Percentiles rank a stretch among this genome's conserved stretches.
Evolutionary conservation across 2,888 invertebrate genomes (phyloP).

Genomic region (Branchipolynoe longqiensis): DNA sequence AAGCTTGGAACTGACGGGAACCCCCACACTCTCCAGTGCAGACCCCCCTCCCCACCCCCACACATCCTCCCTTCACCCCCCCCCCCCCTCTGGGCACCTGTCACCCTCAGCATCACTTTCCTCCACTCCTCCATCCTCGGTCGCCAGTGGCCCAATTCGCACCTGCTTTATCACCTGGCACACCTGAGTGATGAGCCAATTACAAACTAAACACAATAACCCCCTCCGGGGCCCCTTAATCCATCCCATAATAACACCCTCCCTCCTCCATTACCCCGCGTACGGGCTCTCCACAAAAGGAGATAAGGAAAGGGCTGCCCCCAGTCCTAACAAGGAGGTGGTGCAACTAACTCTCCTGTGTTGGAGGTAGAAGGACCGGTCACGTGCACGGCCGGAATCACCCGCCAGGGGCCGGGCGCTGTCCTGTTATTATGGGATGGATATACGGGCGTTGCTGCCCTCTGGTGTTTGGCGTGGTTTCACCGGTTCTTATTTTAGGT

Average conservation of each 20-base stretch:
- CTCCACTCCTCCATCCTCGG: background rate
- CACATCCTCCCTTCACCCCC: background rate
- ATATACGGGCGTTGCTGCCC: no score
- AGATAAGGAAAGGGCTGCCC: background rate
- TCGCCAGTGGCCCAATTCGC: background rate
- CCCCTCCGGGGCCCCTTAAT: background rate
- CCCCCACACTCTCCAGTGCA: no score
- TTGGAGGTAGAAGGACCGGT: background rate
- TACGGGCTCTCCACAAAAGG: constrained; percentile 10
- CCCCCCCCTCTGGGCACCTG: background rate
- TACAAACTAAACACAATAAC: background rate
- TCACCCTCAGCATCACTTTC: background rate
- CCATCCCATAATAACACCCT: background rate
- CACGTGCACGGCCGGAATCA: background rate
- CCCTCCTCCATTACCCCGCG: background rate
- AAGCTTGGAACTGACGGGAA: no score
- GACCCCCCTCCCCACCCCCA: no score
- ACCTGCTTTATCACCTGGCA: background rate
- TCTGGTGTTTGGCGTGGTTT: no score
- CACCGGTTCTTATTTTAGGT: no score
- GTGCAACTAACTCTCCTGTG: background rate
- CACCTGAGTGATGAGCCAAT: constrained; percentile 9
- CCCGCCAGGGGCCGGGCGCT: background rate
- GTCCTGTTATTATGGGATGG: background rate
- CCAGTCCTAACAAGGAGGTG: background rate